A percentile compares a stretch with the other conserved stretches of the same genome.
Conservation (phyloP, 2,888 invertebrate species). For the Platycheirus albimanus region DNA sequence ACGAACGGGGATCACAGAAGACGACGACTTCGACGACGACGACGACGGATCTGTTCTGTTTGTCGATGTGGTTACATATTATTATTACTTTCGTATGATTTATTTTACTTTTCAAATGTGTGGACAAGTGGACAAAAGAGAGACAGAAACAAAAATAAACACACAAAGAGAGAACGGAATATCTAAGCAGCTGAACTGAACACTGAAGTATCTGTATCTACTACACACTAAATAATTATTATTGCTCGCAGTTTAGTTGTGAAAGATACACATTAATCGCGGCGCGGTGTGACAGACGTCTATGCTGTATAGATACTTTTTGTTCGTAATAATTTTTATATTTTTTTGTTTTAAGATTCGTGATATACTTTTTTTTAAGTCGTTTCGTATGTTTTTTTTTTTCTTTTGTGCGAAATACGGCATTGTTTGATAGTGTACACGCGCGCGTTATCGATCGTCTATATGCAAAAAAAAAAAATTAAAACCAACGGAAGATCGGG, state of each 20-base stretch:
- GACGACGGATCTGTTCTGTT: slow-evolving; percentile 29
- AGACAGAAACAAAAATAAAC: slow-evolving; percentile 37
- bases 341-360: background rate
- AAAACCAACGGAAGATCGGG: slow-evolving; percentile 20
- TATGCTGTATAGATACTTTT: slow-evolving; percentile 25
- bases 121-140: slow-evolving; percentile 36
- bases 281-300: slow-evolving; percentile 61
- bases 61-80: slow-evolving; percentile 50
- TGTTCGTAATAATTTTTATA: too few species aligned
- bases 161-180: slow-evolving; percentile 46
- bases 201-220: slow-evolving; percentile 59
- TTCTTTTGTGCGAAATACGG: slow-evolving; percentile 28
- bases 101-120: slow-evolving; percentile 61
- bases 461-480: too few species aligned
- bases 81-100: slow-evolving; percentile 57
- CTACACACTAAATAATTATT: slow-evolving; percentile 62
- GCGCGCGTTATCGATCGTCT: slow-evolving; percentile 34
- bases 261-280: slow-evolving; percentile 67
- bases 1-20: slow-evolving; percentile 52
- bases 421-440: slow-evolving; percentile 29
- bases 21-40: too few species aligned
- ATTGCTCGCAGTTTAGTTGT: slow-evolving; percentile 63
- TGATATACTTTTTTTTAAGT: background rate
- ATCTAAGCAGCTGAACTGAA: too few species aligned
- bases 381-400: slow-evolving; percentile 8